phyloP scores from a whole-genome alignment of 2,113 vertebrate genomes.

The Callaeas wilsoni region DNA sequence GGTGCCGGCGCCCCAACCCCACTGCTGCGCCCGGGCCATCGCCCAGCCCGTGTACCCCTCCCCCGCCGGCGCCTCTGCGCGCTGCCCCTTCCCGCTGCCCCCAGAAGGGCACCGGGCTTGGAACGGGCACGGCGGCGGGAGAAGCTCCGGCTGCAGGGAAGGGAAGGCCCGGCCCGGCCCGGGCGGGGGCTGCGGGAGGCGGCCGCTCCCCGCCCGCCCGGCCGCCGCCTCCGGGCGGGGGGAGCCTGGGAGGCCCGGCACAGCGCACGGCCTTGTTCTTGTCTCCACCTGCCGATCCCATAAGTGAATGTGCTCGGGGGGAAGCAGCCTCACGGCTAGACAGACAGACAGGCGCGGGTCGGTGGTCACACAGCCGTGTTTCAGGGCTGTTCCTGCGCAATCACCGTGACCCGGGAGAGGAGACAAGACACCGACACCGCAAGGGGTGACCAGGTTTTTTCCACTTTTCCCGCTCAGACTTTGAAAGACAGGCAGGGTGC shows the following conservation, averaged over 20 bases:
- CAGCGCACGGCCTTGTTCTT: background rate
- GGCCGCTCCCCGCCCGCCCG: no score
- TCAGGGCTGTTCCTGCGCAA: background rate
- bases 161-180: background rate
- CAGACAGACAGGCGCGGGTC: no score
- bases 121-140: background rate
- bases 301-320: background rate
- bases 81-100: no score
- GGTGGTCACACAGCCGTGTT: background rate
- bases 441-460: background rate
- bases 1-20: background rate
- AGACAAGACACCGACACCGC: background rate
- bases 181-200: background rate
- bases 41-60: fast-evolving
- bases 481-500: background rate
- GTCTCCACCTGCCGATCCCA: constrained; percentile 39
- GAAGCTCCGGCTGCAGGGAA: background rate
- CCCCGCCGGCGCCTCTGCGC: fast-evolving
- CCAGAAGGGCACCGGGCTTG: no score
- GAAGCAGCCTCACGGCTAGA: background rate
- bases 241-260: background rate
- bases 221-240: background rate
- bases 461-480: background rate
- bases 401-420: background rate
- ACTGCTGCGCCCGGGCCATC: background rate